Percentiles rank a stretch among this genome's conserved stretches.
phyloP scores from a whole-genome alignment of 2,113 vertebrate species.

The Thunnus maccoyii region DNA sequence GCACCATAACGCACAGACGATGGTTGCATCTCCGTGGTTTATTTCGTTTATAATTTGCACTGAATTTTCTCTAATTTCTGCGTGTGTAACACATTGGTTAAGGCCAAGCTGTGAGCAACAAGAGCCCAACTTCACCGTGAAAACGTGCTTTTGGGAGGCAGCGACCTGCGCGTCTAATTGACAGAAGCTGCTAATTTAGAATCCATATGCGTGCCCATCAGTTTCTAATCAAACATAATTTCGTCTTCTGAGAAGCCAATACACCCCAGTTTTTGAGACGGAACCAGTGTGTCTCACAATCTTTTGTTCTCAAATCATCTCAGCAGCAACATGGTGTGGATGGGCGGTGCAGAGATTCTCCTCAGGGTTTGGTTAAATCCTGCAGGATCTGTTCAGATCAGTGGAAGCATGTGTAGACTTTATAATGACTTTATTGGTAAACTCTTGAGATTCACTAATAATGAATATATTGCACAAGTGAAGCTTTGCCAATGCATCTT shows the following conservation, averaged over 20 bases:
- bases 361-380: slow-evolving; percentile 43
- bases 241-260: background rate
- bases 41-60: background rate
- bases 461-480: slow-evolving; percentile 8
- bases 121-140: slow-evolving; percentile 46
- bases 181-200: slow-evolving; percentile 16
- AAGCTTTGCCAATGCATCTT: background rate
- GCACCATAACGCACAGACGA: slow-evolving; percentile 60
- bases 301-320: slow-evolving; percentile 34
- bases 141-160: slow-evolving; percentile 26
- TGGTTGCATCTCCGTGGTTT: background rate
- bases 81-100: background rate
- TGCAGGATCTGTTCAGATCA: slow-evolving; percentile 45
- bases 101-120: slow-evolving; percentile 47
- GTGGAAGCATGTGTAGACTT: slow-evolving; percentile 26
- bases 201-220: background rate
- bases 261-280: background rate
- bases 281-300: background rate
- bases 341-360: slow-evolving; percentile 54
- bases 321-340: slow-evolving; percentile 36
- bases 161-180: slow-evolving; percentile 25
- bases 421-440: slow-evolving; percentile 10
- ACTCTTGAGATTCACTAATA: slow-evolving; percentile 12
- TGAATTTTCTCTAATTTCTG: background rate
- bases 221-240: background rate